phyloP scores from a whole-genome alignment of 2,888 invertebrate species.

The Mythimna albipuncta region DNA sequence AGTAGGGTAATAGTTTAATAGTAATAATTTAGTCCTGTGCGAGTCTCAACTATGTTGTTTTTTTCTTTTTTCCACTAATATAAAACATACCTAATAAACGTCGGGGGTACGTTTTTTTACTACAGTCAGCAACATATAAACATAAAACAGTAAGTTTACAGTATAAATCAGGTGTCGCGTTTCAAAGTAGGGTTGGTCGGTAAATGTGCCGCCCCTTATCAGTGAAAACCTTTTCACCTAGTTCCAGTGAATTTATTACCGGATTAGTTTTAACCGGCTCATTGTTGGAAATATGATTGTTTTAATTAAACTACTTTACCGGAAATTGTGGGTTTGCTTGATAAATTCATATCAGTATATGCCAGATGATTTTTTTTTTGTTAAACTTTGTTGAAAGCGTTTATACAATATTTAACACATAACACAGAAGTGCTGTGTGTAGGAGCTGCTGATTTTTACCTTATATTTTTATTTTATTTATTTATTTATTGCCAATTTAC shows the following conservation, averaged over 20 bases:
- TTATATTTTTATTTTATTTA: too few relatives aligned
- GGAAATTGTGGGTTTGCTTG: slow-evolving; percentile 6
- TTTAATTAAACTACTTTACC: slow-evolving; percentile 16
- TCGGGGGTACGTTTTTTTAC: background rate
- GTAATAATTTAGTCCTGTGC: too few relatives aligned
- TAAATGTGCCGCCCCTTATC: slow-evolving; percentile 43
- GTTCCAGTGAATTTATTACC: slow-evolving; percentile 50
- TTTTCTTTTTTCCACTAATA: too few relatives aligned
- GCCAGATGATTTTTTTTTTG: background rate
- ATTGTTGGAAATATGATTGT: slow-evolving; percentile 27
- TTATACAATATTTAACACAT: background rate
- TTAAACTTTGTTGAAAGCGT: background rate
- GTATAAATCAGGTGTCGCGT: slow-evolving; percentile 49
- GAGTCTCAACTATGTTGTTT: background rate
- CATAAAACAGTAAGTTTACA: slow-evolving; percentile 9
- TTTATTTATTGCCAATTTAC: too few relatives aligned
- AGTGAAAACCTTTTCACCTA: slow-evolving; percentile 48
- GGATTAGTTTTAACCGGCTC: slow-evolving; percentile 32
- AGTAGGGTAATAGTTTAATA: too few relatives aligned
- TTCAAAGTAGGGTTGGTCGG: slow-evolving; percentile 21
- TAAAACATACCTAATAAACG: background rate
- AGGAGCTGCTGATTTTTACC: too few relatives aligned
- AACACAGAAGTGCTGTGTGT: too few relatives aligned
- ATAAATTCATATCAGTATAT: background rate
- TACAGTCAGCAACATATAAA: background rate